Evolutionary conservation across 2,888 invertebrate species (phyloP), one percentile per base, ranked within the genome.

Genomic region (Patella caerulea): DNA sequence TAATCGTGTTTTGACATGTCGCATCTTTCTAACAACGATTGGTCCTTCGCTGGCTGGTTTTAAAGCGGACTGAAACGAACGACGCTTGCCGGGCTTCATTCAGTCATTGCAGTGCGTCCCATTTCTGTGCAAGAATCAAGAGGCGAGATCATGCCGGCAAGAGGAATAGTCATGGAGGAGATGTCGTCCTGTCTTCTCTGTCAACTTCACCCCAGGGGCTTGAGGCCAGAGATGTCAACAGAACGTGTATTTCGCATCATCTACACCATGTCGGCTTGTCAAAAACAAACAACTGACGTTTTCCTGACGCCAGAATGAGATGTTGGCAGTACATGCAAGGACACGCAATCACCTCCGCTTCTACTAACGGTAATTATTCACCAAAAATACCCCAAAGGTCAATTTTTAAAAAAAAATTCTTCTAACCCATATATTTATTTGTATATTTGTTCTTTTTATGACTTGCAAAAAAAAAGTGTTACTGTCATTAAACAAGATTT

Each of bases 181-280:
- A 59, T 59, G 59, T 59, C 59, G 59, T 59, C 19, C n/a, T 19
- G 17, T 11, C n/a, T 59, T 17, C n/a, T 59, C 19, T 59, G 59
- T 59, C 17, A 59, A 59, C 59, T 59, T 59, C 59, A 59, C 59
- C 59, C 59, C 59, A 19, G 59, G 59, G 59, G 59, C 59, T 19
- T 59, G 59, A 19, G 19, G 59, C 59, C 17, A 17, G 2, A 59
- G 59, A 59, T 59, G 59, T 59, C 59, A 59, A 19, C 59, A 59
- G 19, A 19, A 59, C 59, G 59, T 59, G 59, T 19, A 19, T 19
- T 17, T 59, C n/a, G 19, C 17, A 19, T 19, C 59, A 19, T 59
- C n/a, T 59, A 59, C 59, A 59, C 19, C 59, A 59, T 59, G 59
- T 59, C 14, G 59, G n/a, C 14, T 59, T 17, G 17, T 19, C 11